Conservation (phyloP, 2,113 vertebrate species). For the Cyanoramphus novaezelandiae region DNA sequence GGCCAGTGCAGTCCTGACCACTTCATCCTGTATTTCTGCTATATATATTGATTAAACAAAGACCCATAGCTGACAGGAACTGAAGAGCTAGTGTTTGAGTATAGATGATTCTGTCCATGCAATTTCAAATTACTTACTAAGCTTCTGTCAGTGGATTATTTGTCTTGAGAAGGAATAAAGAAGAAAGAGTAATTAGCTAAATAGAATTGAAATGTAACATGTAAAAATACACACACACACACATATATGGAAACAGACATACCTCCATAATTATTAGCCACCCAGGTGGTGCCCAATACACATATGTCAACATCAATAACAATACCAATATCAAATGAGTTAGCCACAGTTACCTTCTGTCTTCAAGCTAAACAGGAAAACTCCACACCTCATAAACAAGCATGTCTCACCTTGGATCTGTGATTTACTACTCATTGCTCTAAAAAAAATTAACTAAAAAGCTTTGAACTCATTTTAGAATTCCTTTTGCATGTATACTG, state of each 20-base stretch:
- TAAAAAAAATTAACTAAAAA: background rate
- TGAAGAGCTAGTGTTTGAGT: background rate
- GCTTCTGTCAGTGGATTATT: background rate
- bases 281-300: background rate
- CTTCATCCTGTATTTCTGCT: background rate
- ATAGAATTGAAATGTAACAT: background rate
- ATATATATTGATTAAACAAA: background rate
- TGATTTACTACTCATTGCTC: background rate
- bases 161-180: background rate
- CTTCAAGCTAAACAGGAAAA: background rate
- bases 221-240: background rate
- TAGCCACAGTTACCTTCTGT: background rate
- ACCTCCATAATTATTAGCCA: background rate
- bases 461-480: background rate
- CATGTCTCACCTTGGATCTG: background rate
- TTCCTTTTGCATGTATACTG: background rate
- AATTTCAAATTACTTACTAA: constrained; percentile 8
- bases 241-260: background rate
- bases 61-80: background rate
- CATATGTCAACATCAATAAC: background rate
- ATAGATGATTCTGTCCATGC: background rate
- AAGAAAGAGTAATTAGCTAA: background rate
- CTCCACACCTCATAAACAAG: background rate
- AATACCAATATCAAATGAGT: background rate
- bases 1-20: background rate